phyloP scores from a whole-genome alignment of 2,113 vertebrate species.

The Rhipidura dahli region DNA sequence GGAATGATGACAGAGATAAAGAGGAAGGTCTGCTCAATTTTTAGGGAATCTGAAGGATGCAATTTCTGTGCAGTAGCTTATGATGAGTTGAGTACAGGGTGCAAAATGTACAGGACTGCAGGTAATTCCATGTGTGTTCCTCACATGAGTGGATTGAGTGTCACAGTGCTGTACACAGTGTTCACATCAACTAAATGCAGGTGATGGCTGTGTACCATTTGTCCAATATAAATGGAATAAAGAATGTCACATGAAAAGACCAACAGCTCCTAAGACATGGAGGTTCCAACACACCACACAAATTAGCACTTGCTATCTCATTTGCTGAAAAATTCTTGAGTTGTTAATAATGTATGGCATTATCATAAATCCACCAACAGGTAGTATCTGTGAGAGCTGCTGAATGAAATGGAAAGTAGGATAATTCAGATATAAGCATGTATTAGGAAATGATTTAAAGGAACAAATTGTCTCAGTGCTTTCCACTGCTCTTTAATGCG shows the following conservation, averaged over 20 bases:
- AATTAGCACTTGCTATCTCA: background rate
- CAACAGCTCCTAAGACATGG: background rate
- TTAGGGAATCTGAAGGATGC: background rate
- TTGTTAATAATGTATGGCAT: background rate
- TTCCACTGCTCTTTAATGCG: background rate
- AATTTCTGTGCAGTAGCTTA: background rate
- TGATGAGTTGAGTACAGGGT: background rate
- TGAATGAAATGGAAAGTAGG: conserved; percentile 8
- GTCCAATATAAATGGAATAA: background rate
- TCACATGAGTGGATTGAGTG: background rate
- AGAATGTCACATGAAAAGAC: background rate
- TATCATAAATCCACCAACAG: conserved; percentile 42
- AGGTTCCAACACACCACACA: background rate
- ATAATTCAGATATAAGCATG: conserved; percentile 18
- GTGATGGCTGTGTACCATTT: background rate
- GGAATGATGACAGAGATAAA: background rate
- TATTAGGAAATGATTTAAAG: conserved; percentile 24
- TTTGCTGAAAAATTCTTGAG: background rate
- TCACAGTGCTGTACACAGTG: background rate
- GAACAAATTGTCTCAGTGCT: background rate
- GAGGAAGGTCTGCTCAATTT: background rate
- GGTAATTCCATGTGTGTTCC: background rate
- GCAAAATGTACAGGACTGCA: background rate
- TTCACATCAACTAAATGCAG: background rate
- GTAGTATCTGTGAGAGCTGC: background rate